phyloP scores from a whole-genome alignment of 2,797 vertebrate species.

The Carapus acus region DNA sequence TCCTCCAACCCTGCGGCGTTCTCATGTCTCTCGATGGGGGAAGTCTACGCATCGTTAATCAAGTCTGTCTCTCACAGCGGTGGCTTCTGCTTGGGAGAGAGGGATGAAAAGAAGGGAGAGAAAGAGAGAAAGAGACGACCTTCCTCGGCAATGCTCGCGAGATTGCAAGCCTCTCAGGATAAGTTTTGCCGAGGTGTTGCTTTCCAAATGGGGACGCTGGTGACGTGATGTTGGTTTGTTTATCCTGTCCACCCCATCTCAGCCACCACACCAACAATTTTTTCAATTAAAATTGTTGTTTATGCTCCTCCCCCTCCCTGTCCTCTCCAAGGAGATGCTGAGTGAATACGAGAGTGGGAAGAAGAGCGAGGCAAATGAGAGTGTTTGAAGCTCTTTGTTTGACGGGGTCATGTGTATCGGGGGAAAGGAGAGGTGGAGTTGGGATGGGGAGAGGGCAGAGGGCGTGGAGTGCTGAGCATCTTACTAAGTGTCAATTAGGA shows the following conservation, averaged over 20 bases:
- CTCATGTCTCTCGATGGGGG: conserved; percentile 60
- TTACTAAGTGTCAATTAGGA: conserved; percentile 66
- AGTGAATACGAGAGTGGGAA: no score
- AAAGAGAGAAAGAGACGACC: conserved; percentile 43
- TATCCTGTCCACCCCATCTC: conserved; percentile 28
- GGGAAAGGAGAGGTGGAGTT: conserved; percentile 48
- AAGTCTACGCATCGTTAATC: conserved; percentile 67
- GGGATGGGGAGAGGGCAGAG: no score
- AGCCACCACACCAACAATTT: no score
- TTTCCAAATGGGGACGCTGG: conserved; percentile 52
- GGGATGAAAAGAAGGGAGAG: conserved; percentile 24
- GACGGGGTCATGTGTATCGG: no score
- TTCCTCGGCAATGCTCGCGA: conserved; percentile 48
- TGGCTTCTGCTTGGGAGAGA: conserved; percentile 47
- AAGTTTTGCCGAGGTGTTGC: conserved; percentile 37
- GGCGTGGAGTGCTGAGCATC: conserved; percentile 56
- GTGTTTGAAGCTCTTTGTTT: no score
- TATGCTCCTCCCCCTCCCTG: background rate
- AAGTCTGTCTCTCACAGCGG: conserved; percentile 65
- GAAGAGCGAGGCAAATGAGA: no score
- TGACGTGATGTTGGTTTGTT: conserved; percentile 55
- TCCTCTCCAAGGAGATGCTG: conserved; percentile 35
- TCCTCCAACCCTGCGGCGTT: conserved; percentile 45
- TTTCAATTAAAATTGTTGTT: conserved; percentile 45
- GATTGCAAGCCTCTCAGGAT: conserved; percentile 37